Evolutionary conservation across 1,140 invertebrate genomes (phyloP), one percentile per base, ranked within the genome.

Genomic region (Whitmania pigra): DNA sequence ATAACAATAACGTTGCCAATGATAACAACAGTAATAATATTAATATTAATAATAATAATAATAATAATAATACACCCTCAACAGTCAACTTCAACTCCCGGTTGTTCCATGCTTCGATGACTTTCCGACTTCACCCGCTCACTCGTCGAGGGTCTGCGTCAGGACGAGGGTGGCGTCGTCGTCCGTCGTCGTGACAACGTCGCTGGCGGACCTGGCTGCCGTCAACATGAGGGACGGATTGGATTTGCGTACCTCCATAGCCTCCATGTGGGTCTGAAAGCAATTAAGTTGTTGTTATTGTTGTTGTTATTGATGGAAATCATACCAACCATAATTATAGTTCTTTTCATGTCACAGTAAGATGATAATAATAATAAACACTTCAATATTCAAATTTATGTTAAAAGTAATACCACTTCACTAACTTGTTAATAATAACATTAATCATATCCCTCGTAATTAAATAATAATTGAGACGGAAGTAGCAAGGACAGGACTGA

Each of bases 141-240:
- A 63, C 57, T 63, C 57, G 29, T 63, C 57, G 11, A 22, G 11
- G 1, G 57, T 63, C 22, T 31, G 57, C 22, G 57, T 63, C 22
- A 63, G 57, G 22, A 63, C 57, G 57, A 63, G 57, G 9, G 57
- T 63, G 29, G 29, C 57, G 57, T 63, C 57, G 57, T 63, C 57
- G 29, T 63, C 57, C 9, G 22, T 63, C 57, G 57, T 63, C 22
- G 57, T 63, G 4, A 31, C 29, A 1, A 63, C 57, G 29, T 63
- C 57, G 57, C 57, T 63, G 57, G 7, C 22, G 15, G 57, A 63
- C 9, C 57, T 63, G 0, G 57, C 29, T 13, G 57, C 57, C 13
- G 29, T 31, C 57, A 63, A 7, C 57, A 63, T n/a, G 22, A 63
- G 22, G 22, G 29, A 25, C 3, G 57, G 57, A 15, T 63, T 63